Evolutionary conservation across 2,888 invertebrate species (phyloP).

Genomic region (Lepetodrilus schrolli): DNA sequence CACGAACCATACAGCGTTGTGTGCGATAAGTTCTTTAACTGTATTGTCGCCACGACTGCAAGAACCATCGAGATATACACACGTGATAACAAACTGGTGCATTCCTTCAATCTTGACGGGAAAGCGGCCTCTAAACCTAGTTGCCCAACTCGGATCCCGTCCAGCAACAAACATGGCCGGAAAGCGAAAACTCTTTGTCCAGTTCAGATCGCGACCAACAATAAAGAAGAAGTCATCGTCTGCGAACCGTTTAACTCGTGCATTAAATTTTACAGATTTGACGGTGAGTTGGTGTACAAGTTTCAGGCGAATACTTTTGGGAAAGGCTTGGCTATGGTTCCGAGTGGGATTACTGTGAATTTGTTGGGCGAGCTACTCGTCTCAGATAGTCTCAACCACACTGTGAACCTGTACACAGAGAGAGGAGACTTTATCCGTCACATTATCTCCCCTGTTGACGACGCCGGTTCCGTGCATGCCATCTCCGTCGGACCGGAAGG

Average conservation of each 20-base stretch:
- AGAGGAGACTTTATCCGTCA: slow-evolving; percentile 60
- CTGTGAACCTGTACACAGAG: slow-evolving; percentile 66
- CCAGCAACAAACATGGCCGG: slow-evolving; percentile 48
- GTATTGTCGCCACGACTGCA: slow-evolving; percentile 58
- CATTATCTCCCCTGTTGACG: slow-evolving; percentile 63
- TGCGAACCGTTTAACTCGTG: slow-evolving; percentile 57
- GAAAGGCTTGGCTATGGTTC: slow-evolving; percentile 59
- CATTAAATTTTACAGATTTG: slow-evolving; percentile 59
- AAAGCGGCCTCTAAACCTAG: neutral
- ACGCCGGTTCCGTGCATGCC: slow-evolving; percentile 63
- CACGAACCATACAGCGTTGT: slow-evolving; percentile 61
- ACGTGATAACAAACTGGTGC: slow-evolving; percentile 52
- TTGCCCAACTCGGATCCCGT: slow-evolving; percentile 48
- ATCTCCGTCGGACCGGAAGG: slow-evolving; percentile 69
- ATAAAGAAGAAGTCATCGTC: slow-evolving; percentile 62
- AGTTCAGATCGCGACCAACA: slow-evolving; percentile 54
- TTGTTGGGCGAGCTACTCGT: slow-evolving; percentile 62
- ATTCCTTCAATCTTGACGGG: slow-evolving; percentile 34
- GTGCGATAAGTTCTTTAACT: slow-evolving; percentile 57
- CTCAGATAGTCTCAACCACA: slow-evolving; percentile 67
- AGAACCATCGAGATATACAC: slow-evolving; percentile 60
- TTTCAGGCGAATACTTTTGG: slow-evolving; percentile 56
- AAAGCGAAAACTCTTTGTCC: slow-evolving; percentile 16
- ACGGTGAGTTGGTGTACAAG: slow-evolving; percentile 55
- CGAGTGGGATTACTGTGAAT: slow-evolving; percentile 64